These are phyloP conservation scores for Passerina amoena DNA, from an alignment of 2,113 vertebrate species.

Conservation along the genomic window DNA sequence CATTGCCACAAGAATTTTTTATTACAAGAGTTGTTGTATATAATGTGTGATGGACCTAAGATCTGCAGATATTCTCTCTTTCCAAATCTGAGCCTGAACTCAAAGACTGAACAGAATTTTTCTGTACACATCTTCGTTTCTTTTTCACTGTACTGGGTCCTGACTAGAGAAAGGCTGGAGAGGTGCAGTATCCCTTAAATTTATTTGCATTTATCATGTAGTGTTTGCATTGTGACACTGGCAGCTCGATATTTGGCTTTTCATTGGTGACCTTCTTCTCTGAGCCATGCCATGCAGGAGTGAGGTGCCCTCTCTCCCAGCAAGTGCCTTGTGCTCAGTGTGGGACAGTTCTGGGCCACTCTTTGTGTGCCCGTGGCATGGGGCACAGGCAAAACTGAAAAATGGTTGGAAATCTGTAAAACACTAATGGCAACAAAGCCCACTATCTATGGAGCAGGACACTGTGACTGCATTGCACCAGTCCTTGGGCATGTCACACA, in stretches of 20 bases:
- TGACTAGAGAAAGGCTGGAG: background rate
- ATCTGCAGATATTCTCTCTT: background rate
- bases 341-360: background rate
- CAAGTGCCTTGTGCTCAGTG: background rate
- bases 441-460: background rate
- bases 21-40: background rate
- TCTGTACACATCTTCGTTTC: background rate
- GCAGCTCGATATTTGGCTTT: background rate
- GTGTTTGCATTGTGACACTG: background rate
- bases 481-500: background rate
- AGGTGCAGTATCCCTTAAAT: background rate
- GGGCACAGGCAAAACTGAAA: background rate
- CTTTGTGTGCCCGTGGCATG: background rate
- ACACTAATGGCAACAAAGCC: fast-evolving
- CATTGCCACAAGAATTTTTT: background rate
- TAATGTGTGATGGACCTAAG: background rate
- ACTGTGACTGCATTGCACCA: background rate
- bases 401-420: background rate
- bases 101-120: background rate
- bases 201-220: background rate
- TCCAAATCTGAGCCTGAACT: background rate
- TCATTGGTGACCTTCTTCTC: fast-evolving
- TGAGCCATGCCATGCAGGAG: background rate
- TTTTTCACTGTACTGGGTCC: background rate
- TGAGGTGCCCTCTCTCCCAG: background rate